Base-by-base conservation (phyloP, 2,113 vertebrate species). In the Melanerpes formicivorus region DNA sequence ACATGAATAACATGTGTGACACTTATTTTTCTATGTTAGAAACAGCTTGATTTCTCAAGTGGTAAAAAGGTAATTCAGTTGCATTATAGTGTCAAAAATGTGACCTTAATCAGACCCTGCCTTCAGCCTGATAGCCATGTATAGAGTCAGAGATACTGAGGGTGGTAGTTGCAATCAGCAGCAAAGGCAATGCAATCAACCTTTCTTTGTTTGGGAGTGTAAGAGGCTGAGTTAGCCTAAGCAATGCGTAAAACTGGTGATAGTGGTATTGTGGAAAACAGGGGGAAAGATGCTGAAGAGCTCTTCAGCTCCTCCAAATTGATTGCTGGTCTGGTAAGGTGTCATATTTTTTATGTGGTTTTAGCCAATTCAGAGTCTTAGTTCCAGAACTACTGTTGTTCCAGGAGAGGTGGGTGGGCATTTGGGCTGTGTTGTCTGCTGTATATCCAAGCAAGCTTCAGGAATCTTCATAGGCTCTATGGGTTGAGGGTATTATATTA, bases 171-270 rank as follows among this genome's bases (percentile, higher is more conserved):
- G 34, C 15, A 50, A 23, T 87, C 29, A 21, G 13, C 46, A 83
- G 56, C n/a, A 27, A 44, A 79, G 75, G 23, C 37, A 70, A 1
- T 30, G 21, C 27, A 25, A 8, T 76, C 50, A 83, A 0, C 14
- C 21, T 64, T 84, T 52, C 9, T 1, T 76, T 90, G 17, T 27
- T 0, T 1, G 2, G 21, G 60, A 5, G 16, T 1, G 1, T 44
- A 12, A 32, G 40, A 40, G 34, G 19, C 67, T 62, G 67, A 79
- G 26, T 73, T 85, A 90, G 29, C n/a, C n/a, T 50, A 40, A 25
- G 29, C 19, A 52, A 6, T 18, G 14, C 0, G 0, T 87, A 23
- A 60, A 75, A 25, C 54, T 75, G 14, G 2, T 86, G 11, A n/a
- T 14, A 52, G 6, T 62, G 9, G 5, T 58, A 8, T 16, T 44